Percentiles rank a stretch among this genome's conserved stretches.
Evolutionary conservation across 2,797 vertebrate species (phyloP).

Genomic region (Halcyon smyrnensis): DNA sequence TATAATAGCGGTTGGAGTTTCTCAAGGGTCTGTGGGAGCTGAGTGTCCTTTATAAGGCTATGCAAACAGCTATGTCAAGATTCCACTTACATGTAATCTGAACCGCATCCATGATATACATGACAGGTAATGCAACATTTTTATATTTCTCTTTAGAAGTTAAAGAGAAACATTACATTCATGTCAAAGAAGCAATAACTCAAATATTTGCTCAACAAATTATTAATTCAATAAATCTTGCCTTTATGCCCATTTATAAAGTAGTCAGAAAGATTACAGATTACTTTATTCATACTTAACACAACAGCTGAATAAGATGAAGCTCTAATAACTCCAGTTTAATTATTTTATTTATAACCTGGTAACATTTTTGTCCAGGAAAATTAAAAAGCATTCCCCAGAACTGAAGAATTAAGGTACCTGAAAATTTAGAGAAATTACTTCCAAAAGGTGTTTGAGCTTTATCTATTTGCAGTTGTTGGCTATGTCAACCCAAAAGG

Average conservation of each 20-base stretch:
- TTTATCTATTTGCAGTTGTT: not conserved
- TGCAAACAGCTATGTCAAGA: not conserved
- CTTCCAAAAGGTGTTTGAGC: not conserved
- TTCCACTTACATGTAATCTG: not conserved
- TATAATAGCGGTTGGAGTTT: not conserved
- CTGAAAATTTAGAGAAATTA: not conserved
- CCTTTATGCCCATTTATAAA: not conserved
- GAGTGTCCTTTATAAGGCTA: not conserved
- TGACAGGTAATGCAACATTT: not conserved
- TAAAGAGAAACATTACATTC: not conserved
- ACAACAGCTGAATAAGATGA: not conserved
- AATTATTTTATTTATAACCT: not conserved
- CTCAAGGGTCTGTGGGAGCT: not conserved
- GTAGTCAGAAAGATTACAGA: not conserved
- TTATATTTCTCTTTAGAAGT: not conserved
- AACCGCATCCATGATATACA: not conserved
- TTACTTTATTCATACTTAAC: not conserved
- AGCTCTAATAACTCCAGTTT: not conserved
- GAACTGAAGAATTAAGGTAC: not conserved
- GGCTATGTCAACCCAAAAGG: not conserved
- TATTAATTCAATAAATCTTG: not conserved
- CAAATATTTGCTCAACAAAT: not conserved
- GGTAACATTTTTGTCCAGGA: not conserved
- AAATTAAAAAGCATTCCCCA: not conserved
- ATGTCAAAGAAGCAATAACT: not conserved